phyloP scores from a whole-genome alignment of 2,113 vertebrate genomes.

The Erythrolamprus reginae region DNA sequence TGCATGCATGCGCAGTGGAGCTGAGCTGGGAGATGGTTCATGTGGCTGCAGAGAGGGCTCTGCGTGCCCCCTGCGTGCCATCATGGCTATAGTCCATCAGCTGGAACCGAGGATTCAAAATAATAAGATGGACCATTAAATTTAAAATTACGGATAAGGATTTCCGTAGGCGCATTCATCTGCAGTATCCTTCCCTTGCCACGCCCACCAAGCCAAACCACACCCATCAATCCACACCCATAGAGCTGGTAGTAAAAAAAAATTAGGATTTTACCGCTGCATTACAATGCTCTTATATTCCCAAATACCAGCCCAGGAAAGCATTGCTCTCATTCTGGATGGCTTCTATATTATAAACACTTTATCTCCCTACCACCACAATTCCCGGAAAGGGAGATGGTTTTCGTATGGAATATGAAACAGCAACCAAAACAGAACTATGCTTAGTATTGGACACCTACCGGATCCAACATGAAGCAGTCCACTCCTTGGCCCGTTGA shows the following conservation, averaged over 20 bases:
- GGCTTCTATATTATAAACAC: neutral
- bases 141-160: neutral
- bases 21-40: no score
- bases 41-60: no score
- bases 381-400: neutral
- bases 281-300: neutral
- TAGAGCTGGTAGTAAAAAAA: no score
- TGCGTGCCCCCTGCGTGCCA: no score
- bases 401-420: neutral
- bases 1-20: no score
- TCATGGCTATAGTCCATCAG: neutral
- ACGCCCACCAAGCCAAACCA: no score
- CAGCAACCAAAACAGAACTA: neutral
- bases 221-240: no score
- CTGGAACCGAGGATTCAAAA: neutral
- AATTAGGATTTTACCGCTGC: no score
- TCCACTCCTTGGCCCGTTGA: conserved; percentile 90
- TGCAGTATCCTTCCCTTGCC: no score
- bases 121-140: neutral
- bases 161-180: neutral
- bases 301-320: neutral
- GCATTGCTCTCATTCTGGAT: neutral
- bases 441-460: conserved; percentile 55
- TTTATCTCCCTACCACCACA: neutral
- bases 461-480: conserved; percentile 95